These are phyloP conservation scores for Oenanthe melanoleuca DNA, from an alignment of 2,113 vertebrate genomes.

Conservation along the genomic window DNA sequence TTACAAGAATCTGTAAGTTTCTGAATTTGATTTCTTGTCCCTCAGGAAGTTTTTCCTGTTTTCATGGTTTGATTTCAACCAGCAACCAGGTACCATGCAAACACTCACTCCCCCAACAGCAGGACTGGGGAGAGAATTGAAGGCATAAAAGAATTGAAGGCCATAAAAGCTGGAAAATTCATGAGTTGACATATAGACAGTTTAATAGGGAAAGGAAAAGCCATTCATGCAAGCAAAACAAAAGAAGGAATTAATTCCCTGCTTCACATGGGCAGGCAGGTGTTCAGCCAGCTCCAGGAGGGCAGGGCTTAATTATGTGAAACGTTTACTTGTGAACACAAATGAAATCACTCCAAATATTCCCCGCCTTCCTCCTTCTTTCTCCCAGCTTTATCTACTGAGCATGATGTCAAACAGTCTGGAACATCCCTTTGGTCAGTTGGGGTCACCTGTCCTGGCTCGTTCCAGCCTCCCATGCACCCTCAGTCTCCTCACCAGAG, in stretches of 20 bases:
- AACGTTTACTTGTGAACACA: background rate
- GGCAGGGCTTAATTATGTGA: background rate
- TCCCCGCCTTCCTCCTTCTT: background rate
- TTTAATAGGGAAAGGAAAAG: background rate
- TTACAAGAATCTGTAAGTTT: background rate
- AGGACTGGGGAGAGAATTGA: background rate
- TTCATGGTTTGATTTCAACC: background rate
- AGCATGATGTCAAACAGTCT: background rate
- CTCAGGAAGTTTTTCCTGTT: background rate
- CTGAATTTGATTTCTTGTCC: background rate
- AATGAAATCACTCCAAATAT: background rate
- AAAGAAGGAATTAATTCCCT: background rate
- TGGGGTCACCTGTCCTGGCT: background rate
- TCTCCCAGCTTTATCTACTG: background rate
- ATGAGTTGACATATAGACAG: background rate
- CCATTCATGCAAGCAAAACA: background rate
- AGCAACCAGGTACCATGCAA: background rate
- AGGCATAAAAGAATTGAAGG: background rate
- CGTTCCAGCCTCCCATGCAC: background rate
- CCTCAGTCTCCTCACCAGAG: background rate
- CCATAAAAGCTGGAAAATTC: background rate
- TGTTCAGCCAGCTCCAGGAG: background rate
- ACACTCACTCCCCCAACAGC: background rate
- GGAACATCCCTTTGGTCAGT: background rate
- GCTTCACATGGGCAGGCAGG: background rate